Conservation (phyloP, 2,888 invertebrate species). For the Petrolisthes manimaculis region DNA sequence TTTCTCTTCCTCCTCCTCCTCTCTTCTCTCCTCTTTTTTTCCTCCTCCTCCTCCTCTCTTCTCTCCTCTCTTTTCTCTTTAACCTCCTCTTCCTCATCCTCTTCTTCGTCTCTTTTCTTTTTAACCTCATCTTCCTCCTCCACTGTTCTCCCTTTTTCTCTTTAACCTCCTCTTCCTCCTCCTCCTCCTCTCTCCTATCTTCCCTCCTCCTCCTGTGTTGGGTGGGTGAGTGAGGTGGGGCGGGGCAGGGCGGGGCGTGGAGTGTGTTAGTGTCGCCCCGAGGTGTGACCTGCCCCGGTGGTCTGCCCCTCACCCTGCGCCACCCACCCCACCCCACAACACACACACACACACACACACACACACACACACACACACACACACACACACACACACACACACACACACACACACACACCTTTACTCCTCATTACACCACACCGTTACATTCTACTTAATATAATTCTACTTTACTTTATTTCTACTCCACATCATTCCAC, state of each 20-base stretch:
- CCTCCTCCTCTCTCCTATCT: conserved; percentile 4
- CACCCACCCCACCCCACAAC: too few relatives aligned
- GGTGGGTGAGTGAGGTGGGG: neutral
- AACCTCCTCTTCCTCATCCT: neutral
- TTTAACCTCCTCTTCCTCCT: neutral
- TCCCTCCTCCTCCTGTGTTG: neutral
- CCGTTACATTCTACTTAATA: too few relatives aligned
- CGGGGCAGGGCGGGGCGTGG: neutral
- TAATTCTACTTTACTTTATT: too few relatives aligned
- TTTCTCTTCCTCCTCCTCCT: neutral
- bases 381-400: too few relatives aligned
- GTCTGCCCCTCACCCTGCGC: too few relatives aligned
- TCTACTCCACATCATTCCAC: too few relatives aligned
- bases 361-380: too few relatives aligned
- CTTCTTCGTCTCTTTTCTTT: neutral
- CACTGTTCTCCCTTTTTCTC: neutral
- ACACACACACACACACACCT: too few relatives aligned
- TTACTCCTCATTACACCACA: too few relatives aligned
- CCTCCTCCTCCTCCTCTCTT: neutral
- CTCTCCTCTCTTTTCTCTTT: neutral
- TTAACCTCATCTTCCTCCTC: too few relatives aligned
- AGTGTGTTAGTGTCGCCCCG: conserved; percentile 43
- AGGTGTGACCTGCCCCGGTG: too few relatives aligned
- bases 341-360: too few relatives aligned
- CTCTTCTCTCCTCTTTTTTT: neutral